A percentile compares a stretch with the other conserved stretches of the same genome.
These are phyloP conservation scores for Pocillopora meandrina DNA, from an alignment of 92 coral and sea anemone genomes.

Conservation along the genomic window DNA sequence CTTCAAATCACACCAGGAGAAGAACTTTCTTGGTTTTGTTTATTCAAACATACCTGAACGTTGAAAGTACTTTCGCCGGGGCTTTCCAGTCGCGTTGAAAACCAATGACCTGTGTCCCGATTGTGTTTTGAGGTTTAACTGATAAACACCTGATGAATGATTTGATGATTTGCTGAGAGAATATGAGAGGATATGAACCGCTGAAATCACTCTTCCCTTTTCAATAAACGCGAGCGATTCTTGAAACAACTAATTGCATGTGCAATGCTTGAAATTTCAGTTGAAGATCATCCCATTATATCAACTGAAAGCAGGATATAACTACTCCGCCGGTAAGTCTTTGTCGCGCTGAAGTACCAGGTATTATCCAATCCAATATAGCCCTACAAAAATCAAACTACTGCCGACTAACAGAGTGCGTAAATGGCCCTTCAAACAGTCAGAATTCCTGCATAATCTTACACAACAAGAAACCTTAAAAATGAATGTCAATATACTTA, in stretches of 20 bases:
- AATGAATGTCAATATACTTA: neutral
- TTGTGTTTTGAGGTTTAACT: neutral
- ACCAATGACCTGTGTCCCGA: neutral
- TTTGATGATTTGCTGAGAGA: neutral
- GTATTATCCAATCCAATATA: conserved; percentile 27
- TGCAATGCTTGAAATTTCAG: neutral
- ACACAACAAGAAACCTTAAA: neutral
- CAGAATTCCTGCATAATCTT: conserved; percentile 31
- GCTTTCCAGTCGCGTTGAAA: neutral
- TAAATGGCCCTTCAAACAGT: neutral
- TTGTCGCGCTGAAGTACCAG: conserved; percentile 24
- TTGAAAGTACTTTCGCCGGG: neutral
- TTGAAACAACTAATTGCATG: neutral
- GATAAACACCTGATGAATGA: too few relatives aligned
- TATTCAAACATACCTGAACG: neutral
- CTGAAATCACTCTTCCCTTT: neutral
- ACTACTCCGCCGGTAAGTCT: conserved; percentile 22
- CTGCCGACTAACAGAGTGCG: conserved; percentile 10
- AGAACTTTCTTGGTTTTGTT: neutral
- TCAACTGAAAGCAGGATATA: conserved; percentile 14
- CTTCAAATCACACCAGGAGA: neutral
- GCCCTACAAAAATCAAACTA: neutral
- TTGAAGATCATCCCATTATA: conserved; percentile 27
- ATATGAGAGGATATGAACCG: neutral
- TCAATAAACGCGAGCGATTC: neutral